Evolutionary conservation across 2,113 vertebrate genomes (phyloP).

Genomic region (Donacobius atricapilla): DNA sequence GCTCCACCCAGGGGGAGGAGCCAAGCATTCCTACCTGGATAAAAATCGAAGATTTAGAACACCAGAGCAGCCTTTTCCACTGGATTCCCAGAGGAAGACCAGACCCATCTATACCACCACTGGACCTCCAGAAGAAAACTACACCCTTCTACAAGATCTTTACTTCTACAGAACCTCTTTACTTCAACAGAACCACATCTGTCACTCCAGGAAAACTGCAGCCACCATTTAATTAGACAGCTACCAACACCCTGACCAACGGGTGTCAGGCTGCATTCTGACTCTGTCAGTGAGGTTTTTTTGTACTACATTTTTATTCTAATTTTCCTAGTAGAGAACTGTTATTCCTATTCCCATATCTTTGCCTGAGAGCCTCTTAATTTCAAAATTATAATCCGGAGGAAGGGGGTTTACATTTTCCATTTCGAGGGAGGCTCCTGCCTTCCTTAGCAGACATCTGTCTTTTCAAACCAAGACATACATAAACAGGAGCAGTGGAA

Average conservation of each 20-base stretch:
- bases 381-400: not conserved
- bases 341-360: not conserved
- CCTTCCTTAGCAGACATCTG: not conserved
- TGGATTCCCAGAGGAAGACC: not conserved
- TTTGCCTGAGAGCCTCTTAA: not conserved
- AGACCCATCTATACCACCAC: not conserved
- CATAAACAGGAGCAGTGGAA: not conserved
- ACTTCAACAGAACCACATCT: not conserved
- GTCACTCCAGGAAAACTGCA: not conserved
- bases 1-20: not conserved
- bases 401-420: not conserved
- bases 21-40: not conserved
- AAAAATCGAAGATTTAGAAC: not conserved
- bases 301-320: not conserved
- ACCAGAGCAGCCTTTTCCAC: not conserved
- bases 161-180: not conserved
- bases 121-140: not conserved
- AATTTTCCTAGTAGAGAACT: not conserved
- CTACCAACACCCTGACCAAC: not conserved
- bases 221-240: not conserved
- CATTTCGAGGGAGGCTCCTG: not conserved
- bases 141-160: not conserved
- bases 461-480: not conserved
- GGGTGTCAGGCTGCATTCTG: not conserved
- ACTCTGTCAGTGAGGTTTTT: not conserved